Evolutionary conservation across 2,797 vertebrate genomes (phyloP), one percentile per base, ranked within the genome.

Genomic region (Sebastes diaconus): DNA sequence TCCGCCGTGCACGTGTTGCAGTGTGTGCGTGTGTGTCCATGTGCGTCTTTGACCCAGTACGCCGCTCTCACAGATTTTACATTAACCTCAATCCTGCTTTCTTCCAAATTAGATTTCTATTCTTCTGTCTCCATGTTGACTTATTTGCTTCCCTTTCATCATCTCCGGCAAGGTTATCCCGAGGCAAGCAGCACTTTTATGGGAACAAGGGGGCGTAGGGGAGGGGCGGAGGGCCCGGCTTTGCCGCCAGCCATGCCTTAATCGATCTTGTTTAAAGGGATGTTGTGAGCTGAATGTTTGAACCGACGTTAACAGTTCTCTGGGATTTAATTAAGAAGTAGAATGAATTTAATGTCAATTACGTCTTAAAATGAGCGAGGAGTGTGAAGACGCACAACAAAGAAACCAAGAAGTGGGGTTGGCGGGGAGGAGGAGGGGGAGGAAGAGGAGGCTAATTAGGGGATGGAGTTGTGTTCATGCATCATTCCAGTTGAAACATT

Each of bases 121-220:
- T 91, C 79, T 90, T 90, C 87, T 79, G 76, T 87, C 84, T 92
- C 67, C 22, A 9, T 90, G 90, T 93, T 93, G 88, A 91, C 90
- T 92, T 90, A 90, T 93, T 90, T 88, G 86, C 88, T 73, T 91
- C 90, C 83, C 90, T 94, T 95, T 95, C 93, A 96, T 95, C 94
- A 92, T 94, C 91, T 80, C 84, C 80, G 76, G 84, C 92, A 90
- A 94, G 93, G 92, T 94, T 96, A 91, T 94, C 95, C 94, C 24
- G 86, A 92, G 94, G 95, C 93, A 84, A 84, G 74, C 87, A 36
- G 76, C 59, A 78, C 87, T 90, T 94, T 94, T 94, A 92, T 87
- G 83, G 90, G 89, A 93, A 90, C 85, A 92, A 89, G 77, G 83
- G 82, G 82, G 86, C 60, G 80, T 68, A 60, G 70, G 61, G 24